Conservation (phyloP, 1,140 invertebrate species). For the Drosophila melanogaster region DNA sequence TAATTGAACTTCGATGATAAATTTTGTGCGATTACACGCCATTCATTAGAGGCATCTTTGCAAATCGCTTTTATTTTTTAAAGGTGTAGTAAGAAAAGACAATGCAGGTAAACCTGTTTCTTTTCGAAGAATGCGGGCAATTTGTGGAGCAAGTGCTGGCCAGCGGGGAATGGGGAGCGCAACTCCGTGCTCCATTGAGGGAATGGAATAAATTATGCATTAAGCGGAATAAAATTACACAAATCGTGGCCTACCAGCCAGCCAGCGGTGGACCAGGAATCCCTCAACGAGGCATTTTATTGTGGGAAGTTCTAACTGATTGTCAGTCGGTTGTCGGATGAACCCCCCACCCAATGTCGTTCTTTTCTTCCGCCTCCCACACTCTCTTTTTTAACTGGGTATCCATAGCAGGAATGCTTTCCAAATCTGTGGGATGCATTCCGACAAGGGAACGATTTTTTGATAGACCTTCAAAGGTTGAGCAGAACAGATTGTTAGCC, state of each 20-base stretch:
- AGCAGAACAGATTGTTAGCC: no score
- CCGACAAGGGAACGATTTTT: not conserved
- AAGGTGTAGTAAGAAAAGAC: slow-evolving; percentile 7
- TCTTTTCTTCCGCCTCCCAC: slow-evolving; percentile 17
- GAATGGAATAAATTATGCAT: slow-evolving; percentile 78
- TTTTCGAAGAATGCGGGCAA: slow-evolving; percentile 72
- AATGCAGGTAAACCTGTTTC: slow-evolving; percentile 71
- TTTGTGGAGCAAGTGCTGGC: slow-evolving; percentile 45
- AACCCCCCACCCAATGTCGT: not conserved
- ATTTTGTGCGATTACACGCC: not conserved
- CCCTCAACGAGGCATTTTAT: slow-evolving; percentile 40
- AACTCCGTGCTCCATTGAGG: slow-evolving; percentile 57
- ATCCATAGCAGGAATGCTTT: slow-evolving; percentile 8
- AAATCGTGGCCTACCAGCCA: slow-evolving; percentile 49
- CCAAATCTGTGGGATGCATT: slow-evolving; percentile 47
- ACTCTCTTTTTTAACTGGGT: slow-evolving; percentile 5
- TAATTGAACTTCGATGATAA: not conserved
- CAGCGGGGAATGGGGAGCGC: not conserved
- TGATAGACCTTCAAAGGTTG: not conserved
- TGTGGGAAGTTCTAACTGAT: slow-evolving; percentile 75
- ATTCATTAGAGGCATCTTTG: not conserved
- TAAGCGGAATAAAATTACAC: slow-evolving; percentile 70
- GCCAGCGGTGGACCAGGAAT: slow-evolving; percentile 36
- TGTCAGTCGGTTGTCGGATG: slow-evolving; percentile 15
- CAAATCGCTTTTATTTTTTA: slow-evolving; percentile 10